Base-by-base conservation (phyloP, 2,113 vertebrate genomes). In the Oophaga pumilio region DNA sequence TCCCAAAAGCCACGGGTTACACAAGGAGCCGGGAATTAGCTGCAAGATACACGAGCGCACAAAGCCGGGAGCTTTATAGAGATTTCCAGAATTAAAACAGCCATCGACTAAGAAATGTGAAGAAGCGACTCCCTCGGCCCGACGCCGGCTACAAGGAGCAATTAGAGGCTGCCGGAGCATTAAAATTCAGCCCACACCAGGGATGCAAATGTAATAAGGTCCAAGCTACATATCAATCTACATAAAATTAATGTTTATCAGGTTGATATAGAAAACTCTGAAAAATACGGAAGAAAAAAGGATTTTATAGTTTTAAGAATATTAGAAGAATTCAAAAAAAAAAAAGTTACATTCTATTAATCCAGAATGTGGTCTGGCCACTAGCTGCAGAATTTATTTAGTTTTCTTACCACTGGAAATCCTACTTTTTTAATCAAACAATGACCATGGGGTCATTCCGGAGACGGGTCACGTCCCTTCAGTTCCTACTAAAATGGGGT, bases 71-170 rank as follows among this genome's bases (percentile, higher is more conserved):
- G 49, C 22, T 68, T 78, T 89, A 49, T 8, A 28, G 14, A 71
- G 82, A 69, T 84, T 71, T 17, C 14, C 10, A 66, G 57, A 64
- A 85, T 57, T 86, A 79, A 74, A 80, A 64, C 71, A n/a, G 18
- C 73, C 57, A 22, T 49, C 22, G 20, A 10, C 43, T 68, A 49
- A 13, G 22, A 53, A 53, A 83, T 69, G n/a, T 69, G 49, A 5
- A n/a, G 13, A 43, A 15, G 62, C 7, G 14, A 68, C 81, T 68
- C 5, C 33, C 33, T 18, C 18, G 15, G 22, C 22, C 49, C 22
- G 22, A 53, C 14, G 24, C 43, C 8, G 33, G 22, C 22, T 18
- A 18, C 43, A 13, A 24, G 1, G 3, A 2, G 60, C 85, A 86
- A 86, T 86, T 86, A 86, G 76, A 49, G 13, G 50, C 22, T 52